Conservation (phyloP, 1,140 invertebrate genomes). For the Zaprionus lachaisei region DNA sequence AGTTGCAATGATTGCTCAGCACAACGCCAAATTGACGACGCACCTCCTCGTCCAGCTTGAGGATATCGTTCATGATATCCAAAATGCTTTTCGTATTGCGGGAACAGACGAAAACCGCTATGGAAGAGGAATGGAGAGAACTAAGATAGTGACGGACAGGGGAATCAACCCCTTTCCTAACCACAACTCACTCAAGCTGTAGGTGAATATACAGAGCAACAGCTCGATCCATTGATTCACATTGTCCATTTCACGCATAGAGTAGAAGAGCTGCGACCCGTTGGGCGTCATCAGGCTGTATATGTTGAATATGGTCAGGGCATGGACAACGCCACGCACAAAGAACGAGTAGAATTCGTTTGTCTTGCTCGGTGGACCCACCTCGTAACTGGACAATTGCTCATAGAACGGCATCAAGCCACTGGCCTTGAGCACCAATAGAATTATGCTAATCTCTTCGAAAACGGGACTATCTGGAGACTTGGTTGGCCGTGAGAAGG, state of each 20-base stretch:
- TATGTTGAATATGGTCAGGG: conserved; percentile 74
- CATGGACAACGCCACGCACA: conserved; percentile 68
- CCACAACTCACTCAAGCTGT: conserved; percentile 53
- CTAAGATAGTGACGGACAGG: not conserved
- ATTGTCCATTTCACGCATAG: conserved; percentile 77
- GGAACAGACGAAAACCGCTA: conserved; percentile 67
- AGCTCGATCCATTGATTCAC: conserved; percentile 82
- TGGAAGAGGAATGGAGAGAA: not conserved
- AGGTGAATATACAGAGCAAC: conserved; percentile 72
- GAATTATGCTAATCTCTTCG: conserved; percentile 63
- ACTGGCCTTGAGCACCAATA: conserved; percentile 71
- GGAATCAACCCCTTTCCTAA: not conserved
- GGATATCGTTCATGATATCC: conserved; percentile 76
- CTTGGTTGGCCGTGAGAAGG: conserved; percentile 32
- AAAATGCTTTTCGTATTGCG: conserved; percentile 70
- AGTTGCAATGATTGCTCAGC: conserved; percentile 63
- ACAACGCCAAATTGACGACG: conserved; percentile 53
- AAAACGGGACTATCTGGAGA: conserved; percentile 53
- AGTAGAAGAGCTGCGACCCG: conserved; percentile 66
- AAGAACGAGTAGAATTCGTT: conserved; percentile 77
- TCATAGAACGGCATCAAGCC: conserved; percentile 75
- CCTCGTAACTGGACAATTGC: conserved; percentile 69
- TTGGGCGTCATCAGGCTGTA: conserved; percentile 72
- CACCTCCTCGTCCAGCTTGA: conserved; percentile 74
- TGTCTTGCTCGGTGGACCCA: conserved; percentile 68